Conservation (phyloP, 1,140 invertebrate species). For the Drosophila grimshawi region DNA sequence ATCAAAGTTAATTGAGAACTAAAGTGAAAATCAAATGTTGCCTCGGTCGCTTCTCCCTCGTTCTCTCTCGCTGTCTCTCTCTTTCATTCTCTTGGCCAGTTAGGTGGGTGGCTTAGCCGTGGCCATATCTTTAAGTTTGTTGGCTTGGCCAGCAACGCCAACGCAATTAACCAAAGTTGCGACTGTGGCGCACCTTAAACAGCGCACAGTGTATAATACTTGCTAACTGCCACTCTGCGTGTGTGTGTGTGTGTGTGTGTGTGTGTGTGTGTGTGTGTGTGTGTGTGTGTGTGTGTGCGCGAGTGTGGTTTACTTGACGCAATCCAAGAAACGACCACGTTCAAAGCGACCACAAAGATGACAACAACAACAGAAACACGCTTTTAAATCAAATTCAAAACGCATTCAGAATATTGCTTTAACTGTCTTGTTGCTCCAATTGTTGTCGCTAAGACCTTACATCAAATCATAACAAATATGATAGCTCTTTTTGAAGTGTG, state of each 20-base stretch:
- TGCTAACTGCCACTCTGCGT: slow-evolving; percentile 4
- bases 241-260: background rate
- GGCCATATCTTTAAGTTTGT: slow-evolving; percentile 13
- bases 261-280: slow-evolving; percentile 35
- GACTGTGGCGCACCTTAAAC: slow-evolving; percentile 69
- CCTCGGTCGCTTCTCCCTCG: slow-evolving; percentile 3
- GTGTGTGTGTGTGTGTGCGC: slow-evolving; percentile 26
- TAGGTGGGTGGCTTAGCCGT: slow-evolving; percentile 19
- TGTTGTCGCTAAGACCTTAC: slow-evolving; percentile 36
- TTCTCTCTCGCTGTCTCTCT: background rate
- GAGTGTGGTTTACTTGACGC: slow-evolving; percentile 66
- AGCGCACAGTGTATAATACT: slow-evolving; percentile 22
- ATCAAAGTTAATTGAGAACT: slow-evolving; percentile 82
- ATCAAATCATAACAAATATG: slow-evolving; percentile 26
- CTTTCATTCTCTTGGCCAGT: slow-evolving; percentile 1
- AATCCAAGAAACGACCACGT: slow-evolving; percentile 49
- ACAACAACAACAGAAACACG: slow-evolving; percentile 42
- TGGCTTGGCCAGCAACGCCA: slow-evolving; percentile 58
- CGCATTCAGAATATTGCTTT: slow-evolving; percentile 54
- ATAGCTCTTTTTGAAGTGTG: background rate
- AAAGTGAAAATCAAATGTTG: slow-evolving; percentile 81
- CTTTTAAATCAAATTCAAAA: slow-evolving; percentile 43
- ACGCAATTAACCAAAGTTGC: slow-evolving; percentile 79
- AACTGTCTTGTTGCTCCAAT: background rate
- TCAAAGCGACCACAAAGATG: slow-evolving; percentile 58